Evolutionary conservation across 2,113 vertebrate genomes (phyloP), one percentile per base, ranked within the genome.

Genomic region (Paracanthobrama guichenoti): DNA sequence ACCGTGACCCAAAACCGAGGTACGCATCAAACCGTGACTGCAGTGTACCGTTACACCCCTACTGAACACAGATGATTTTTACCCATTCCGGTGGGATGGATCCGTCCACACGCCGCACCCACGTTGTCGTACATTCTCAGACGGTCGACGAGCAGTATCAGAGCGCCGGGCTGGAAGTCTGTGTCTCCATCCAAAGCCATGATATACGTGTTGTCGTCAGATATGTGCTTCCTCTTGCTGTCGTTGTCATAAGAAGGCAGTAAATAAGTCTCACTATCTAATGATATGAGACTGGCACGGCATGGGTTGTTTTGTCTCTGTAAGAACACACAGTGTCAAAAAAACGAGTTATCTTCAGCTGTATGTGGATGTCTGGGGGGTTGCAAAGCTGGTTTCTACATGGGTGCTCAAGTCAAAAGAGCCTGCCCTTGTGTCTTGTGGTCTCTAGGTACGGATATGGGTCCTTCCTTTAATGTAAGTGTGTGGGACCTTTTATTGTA

Each of bases 31-130:
- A n/a, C n/a, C n/a, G n/a, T n/a, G n/a, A n/a, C n/a, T n/a, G n/a
- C n/a, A n/a, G n/a, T n/a, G 48, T 50, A 16, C 12, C 46, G 13
- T 16, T 6, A 16, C 1, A 14, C 48, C 48, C 48, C 16, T 16
- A 6, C 42, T 44, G 18, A 39, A 57, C 2, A 10, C 31, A 0
- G 14, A 2, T 48, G 35, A 91, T 88, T 31, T 57, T 67, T 89
- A 96, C 95, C 95, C 93, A 94, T 95, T 84, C 95, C 95, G 60
- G 95, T 96, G 2, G 95, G 95, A 86, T 96, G 95, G 81, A 96
- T 96, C 88, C 95, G 92, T 78, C 95, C 95, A 89, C 95, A 96
- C 16, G 95, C 95, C 57, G 95, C 95, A 20, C 95, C 95, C 13
- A 96, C 95, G 46, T 89, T 93, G 0, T 86, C 84, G 84, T 95